phyloP scores from a whole-genome alignment of 2,888 invertebrate genomes.

The Syrista parreyssii region DNA sequence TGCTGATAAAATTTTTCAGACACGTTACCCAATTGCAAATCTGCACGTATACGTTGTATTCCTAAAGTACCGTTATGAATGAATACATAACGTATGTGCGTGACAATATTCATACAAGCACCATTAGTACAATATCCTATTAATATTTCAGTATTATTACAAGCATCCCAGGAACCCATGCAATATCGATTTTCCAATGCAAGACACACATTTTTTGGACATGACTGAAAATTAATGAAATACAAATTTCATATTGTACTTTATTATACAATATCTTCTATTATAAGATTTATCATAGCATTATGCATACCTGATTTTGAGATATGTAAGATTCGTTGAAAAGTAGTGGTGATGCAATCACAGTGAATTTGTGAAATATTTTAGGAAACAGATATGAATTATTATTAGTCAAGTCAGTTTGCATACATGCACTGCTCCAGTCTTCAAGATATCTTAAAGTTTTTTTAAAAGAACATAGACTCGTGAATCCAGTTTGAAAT shows the following conservation, averaged over 20 bases:
- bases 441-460: constrained; percentile 66
- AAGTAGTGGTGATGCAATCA: constrained; percentile 50
- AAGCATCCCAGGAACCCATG: constrained; percentile 43
- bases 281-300: neutral
- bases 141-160: constrained; percentile 36
- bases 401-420: constrained; percentile 60
- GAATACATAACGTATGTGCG: constrained; percentile 59
- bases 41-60: constrained; percentile 61
- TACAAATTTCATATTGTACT: neutral
- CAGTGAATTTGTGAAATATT: constrained; percentile 50
- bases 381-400: constrained; percentile 59
- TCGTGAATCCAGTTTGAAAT: constrained; percentile 54
- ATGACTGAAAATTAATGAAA: constrained; percentile 34
- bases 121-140: constrained; percentile 44
- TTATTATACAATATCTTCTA: neutral
- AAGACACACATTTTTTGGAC: constrained; percentile 51
- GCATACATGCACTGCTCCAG: constrained; percentile 62
- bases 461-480: constrained; percentile 57
- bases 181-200: constrained; percentile 47
- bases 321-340: constrained; percentile 40
- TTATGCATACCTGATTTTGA: constrained; percentile 21
- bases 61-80: constrained; percentile 68
- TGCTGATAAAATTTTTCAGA: constrained; percentile 52
- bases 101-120: constrained; percentile 61
- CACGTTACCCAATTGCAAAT: constrained; percentile 63